These are phyloP conservation scores for Leptopilina syphax DNA, from an alignment of 2,888 invertebrate genomes.

Conservation along the genomic window DNA sequence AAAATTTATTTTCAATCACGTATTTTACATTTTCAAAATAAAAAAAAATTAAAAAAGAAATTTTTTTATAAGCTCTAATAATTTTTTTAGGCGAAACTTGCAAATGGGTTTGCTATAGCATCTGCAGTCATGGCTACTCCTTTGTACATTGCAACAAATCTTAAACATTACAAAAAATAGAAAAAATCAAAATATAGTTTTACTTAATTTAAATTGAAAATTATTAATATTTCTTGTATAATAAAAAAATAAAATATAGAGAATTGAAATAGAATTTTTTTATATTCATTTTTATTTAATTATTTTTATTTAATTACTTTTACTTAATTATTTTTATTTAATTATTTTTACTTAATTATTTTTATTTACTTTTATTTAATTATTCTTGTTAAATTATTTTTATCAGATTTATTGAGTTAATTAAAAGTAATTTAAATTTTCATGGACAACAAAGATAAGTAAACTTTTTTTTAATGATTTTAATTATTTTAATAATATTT, in stretches of 20 bases:
- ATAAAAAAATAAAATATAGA: background rate
- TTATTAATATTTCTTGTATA: background rate
- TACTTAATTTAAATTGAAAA: background rate
- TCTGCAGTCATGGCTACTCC: constrained; percentile 26
- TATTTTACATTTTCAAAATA: no score
- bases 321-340: background rate
- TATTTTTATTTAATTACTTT: background rate
- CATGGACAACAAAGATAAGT: no score
- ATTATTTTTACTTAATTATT: background rate
- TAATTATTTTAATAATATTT: no score
- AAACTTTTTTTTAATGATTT: no score
- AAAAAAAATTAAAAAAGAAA: background rate
- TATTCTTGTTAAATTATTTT: no score
- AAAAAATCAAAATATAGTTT: background rate
- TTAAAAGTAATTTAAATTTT: background rate
- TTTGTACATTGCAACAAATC: constrained; percentile 36
- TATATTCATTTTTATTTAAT: background rate
- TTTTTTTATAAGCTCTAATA: background rate
- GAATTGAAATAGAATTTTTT: background rate
- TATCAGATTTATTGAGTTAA: no score
- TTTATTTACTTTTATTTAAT: no score
- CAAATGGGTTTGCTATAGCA: constrained; percentile 40
- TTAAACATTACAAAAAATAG: constrained; percentile 36
- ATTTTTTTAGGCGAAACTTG: constrained; percentile 47
- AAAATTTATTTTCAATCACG: no score